A percentile compares a stretch with the other conserved stretches of the same genome.
These are phyloP conservation scores for Rostratula benghalensis DNA, from an alignment of 2,113 vertebrate genomes.

Conservation along the genomic window DNA sequence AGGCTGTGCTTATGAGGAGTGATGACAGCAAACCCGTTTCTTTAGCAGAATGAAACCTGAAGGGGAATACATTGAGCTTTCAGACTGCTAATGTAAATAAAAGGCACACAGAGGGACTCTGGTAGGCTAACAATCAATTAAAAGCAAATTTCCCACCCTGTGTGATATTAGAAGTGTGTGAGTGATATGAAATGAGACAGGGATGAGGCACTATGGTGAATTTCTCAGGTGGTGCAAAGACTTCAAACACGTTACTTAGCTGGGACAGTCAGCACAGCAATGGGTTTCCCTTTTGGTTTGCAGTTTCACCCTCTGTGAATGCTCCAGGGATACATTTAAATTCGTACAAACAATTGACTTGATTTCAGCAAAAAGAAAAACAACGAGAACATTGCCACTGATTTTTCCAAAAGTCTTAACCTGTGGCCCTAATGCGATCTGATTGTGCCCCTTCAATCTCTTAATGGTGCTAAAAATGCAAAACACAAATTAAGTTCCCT, in stretches of 20 bases:
- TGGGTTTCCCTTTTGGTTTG: not conserved
- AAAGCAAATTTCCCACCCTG: not conserved
- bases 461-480: not conserved
- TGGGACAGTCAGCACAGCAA: not conserved
- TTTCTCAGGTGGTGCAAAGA: not conserved
- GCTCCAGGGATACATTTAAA: not conserved
- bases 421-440: not conserved
- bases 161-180: not conserved
- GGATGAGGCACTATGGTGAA: not conserved
- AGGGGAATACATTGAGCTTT: constrained; percentile 29
- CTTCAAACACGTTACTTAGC: not conserved
- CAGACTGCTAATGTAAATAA: constrained; percentile 41
- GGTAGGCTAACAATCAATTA: constrained; percentile 50
- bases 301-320: not conserved
- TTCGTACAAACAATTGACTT: not conserved
- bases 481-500: not conserved
- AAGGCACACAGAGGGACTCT: not conserved
- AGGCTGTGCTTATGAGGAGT: constrained; percentile 38
- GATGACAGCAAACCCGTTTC: constrained; percentile 55
- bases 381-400: not conserved
- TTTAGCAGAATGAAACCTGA: constrained; percentile 33
- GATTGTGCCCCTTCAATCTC: not conserved
- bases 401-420: not conserved
- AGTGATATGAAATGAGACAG: not conserved
- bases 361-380: not conserved